Evolutionary conservation across 2,888 invertebrate genomes (phyloP), one percentile per base, ranked within the genome.

Genomic region (Iphiclides podalirius): DNA sequence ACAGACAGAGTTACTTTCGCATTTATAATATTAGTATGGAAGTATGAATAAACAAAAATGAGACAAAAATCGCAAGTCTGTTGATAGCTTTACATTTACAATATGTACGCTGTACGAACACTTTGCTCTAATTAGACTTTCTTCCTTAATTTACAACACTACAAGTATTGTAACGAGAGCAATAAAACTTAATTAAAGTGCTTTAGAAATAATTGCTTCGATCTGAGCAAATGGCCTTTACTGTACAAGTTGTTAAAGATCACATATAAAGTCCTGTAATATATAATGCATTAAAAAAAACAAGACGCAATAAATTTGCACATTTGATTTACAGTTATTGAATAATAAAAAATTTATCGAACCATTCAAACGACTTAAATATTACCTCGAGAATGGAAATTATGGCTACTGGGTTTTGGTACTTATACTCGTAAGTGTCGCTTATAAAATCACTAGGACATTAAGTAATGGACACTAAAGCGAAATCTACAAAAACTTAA

Each of bases 181-280:
- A 50, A 50, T 50, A 50, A 50, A 50, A 50, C 15, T 45, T 50
- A 50, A 50, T 50, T 44, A 50, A 45, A 50, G 35, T 35, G 28
- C 44, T 35, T 50, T 13, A 44, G 26, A 34, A 50, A 50, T 50
- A 50, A 50, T 50, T 50, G 40, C 17, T 44, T 40, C 11, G 20
- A 40, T 40, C 13, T 23, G 35, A 40, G 39, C 35, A 44, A 44
- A 28, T 44, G 34, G 35, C 17, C 23, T 38, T 38, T 44, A 26
- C 33, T 44, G 14, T 26, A 26, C 26, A 26, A 13, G 15, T 35
- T 14, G 28, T 47, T 49, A 49, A 44, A 44, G 43, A 49, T 44
- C 26, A 49, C n/a, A 33, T 34, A 15, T 33, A 6, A 26, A 39
- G 28, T 38, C n/a, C 2, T 34, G 23, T 33, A 20, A 16, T 1